Evolutionary conservation across 2,888 invertebrate genomes (phyloP), one percentile per base, ranked within the genome.

Genomic region (Eupithecia subfuscata): DNA sequence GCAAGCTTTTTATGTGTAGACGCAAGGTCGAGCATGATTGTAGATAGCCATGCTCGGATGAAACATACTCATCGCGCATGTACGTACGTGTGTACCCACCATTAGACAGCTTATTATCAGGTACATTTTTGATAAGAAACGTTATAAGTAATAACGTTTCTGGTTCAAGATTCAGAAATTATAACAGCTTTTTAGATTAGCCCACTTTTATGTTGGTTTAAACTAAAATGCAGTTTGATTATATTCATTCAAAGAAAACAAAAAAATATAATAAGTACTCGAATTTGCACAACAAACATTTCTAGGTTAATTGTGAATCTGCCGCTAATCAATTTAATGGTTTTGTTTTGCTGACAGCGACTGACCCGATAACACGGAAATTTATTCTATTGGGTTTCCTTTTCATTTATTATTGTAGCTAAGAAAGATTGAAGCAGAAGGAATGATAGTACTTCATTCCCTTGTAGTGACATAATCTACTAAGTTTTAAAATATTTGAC

Each of bases 331-430:
- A 56, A 56, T 22, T 56, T 22, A 56, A 56, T 22, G 4, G 22
- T 56, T 56, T 56, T 56, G 52, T 56, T 56, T 56, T 56, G 52
- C 52, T 56, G 60, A 60, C 22, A 60, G 60, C 60, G 14, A 14
- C 60, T 14, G 60, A 56, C n/a, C 60, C 25, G 25, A 25, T n/a
- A n/a, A 14, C 22, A 25, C 5, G 6, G 12, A 25, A 60, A 25
- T 60, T 14, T 56, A 56, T 56, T 22, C 52, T 56, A 22, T n/a
- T n/a, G 22, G n/a, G 48, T n/a, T 48, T 48, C n/a, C 52, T 56
- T 12, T 22, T 56, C 11, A 11, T 56, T 56, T 22, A 22, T 22
- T 22, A 22, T n/a, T 52, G n/a, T 52, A 52, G 9, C 14, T 52
- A 9, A 52, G 48, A n/a, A 48, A 48, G 1, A 48, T 18, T 18